Conservation (phyloP, 2,888 invertebrate genomes). For the Erannis defoliaria region DNA sequence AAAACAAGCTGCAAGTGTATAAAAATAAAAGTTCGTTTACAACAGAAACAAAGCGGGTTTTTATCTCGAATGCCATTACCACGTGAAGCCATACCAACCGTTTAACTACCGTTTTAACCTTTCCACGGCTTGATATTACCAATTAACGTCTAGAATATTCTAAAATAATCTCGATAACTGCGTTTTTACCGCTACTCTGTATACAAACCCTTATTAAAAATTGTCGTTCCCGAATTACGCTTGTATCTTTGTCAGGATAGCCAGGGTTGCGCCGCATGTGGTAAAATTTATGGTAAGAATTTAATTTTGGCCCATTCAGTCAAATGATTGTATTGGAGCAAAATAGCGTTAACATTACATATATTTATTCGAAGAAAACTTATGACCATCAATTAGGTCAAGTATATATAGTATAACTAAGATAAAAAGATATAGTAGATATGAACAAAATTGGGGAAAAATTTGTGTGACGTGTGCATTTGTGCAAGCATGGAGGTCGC, state of each 20-base stretch:
- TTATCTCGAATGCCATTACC: slow-evolving; percentile 8
- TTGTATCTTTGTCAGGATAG: slow-evolving; percentile 5
- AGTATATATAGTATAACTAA: too few relatives aligned
- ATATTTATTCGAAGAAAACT: too few relatives aligned
- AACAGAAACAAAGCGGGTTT: neutral
- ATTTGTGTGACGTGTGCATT: too few relatives aligned
- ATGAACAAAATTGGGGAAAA: too few relatives aligned
- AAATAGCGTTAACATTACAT: too few relatives aligned
- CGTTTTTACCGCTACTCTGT: slow-evolving; percentile 15
- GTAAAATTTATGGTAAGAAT: neutral
- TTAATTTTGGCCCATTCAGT: neutral
- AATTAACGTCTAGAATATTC: slow-evolving; percentile 10
- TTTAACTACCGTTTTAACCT: slow-evolving; percentile 5
- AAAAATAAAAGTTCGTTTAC: neutral
- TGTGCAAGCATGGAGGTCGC: too few relatives aligned
- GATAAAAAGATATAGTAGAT: too few relatives aligned
- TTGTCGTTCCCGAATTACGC: slow-evolving; percentile 4
- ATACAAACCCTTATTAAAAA: slow-evolving; percentile 1
- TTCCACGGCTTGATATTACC: neutral
- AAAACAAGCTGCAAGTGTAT: neutral
- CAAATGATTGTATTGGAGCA: too few relatives aligned
- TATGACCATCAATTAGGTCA: too few relatives aligned
- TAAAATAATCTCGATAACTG: slow-evolving; percentile 7
- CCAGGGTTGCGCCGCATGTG: neutral
- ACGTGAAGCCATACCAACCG: slow-evolving; percentile 1